Percentiles rank a stretch among this genome's conserved stretches.
These are phyloP conservation scores for Yponomeuta plumbellus DNA, from an alignment of 2,888 invertebrate genomes.

Conservation along the genomic window DNA sequence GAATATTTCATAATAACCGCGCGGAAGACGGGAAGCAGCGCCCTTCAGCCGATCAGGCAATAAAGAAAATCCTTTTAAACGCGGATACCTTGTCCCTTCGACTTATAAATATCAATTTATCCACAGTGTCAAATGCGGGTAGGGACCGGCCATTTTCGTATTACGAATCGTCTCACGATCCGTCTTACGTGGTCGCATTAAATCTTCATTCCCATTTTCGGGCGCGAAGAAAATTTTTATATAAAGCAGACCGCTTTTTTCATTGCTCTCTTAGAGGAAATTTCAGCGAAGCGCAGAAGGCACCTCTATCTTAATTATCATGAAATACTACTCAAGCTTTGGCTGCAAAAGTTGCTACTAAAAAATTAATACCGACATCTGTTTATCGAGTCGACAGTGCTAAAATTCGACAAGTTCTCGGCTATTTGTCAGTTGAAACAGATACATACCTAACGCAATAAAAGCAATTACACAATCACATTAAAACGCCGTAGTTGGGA, in stretches of 20 bases:
- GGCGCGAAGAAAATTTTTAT: slow-evolving; percentile 31
- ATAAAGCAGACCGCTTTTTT: slow-evolving; percentile 26
- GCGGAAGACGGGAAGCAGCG: slow-evolving; percentile 65
- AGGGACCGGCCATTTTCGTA: slow-evolving; percentile 63
- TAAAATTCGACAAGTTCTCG: not conserved
- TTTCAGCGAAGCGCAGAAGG: slow-evolving; percentile 4
- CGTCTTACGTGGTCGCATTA: slow-evolving; percentile 44
- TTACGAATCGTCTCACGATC: slow-evolving; percentile 58
- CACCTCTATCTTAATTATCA: not conserved
- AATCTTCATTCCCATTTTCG: slow-evolving; percentile 48
- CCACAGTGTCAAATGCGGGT: slow-evolving; percentile 66
- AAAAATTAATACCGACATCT: not conserved
- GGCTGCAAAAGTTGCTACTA: not conserved
- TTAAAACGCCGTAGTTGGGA: not conserved
- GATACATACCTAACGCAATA: not conserved
- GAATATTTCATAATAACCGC: slow-evolving; percentile 72
- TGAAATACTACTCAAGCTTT: not conserved
- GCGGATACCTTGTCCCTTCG: slow-evolving; percentile 61
- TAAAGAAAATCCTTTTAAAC: slow-evolving; percentile 75
- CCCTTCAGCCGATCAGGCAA: slow-evolving; percentile 61
- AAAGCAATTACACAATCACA: slow-evolving; percentile 3
- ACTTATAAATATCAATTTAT: slow-evolving; percentile 77
- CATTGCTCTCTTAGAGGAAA: slow-evolving; percentile 10
- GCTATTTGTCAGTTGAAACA: not conserved
- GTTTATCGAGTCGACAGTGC: not conserved